phyloP scores from a whole-genome alignment of 2,888 invertebrate species.

The Salticus scenicus region DNA sequence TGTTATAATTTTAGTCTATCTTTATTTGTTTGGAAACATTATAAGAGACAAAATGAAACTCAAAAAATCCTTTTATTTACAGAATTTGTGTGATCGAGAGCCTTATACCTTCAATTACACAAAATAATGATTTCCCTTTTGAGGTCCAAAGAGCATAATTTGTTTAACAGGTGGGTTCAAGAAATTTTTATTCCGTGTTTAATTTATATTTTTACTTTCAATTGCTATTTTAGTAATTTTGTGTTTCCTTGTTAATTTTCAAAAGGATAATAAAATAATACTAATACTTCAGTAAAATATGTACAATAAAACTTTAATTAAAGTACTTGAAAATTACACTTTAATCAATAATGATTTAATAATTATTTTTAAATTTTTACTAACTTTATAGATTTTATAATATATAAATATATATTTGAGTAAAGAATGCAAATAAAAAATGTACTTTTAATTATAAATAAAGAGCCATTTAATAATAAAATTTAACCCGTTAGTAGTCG shows the following conservation, averaged over 20 bases:
- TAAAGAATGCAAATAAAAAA: too few species aligned
- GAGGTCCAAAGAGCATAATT: slow-evolving; percentile 35
- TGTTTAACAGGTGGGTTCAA: slow-evolving; percentile 56
- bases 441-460: too few species aligned
- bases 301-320: too few species aligned
- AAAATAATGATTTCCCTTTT: slow-evolving; percentile 37
- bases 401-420: too few species aligned
- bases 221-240: neutral
- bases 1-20: neutral
- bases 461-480: too few species aligned
- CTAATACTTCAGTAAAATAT: too few species aligned
- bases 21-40: neutral
- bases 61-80: slow-evolving; percentile 56
- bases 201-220: neutral
- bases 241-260: neutral
- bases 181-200: slow-evolving; percentile 37
- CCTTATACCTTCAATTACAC: slow-evolving; percentile 28
- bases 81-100: slow-evolving; percentile 27
- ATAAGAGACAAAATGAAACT: neutral
- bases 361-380: too few species aligned
- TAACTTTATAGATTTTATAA: too few species aligned
- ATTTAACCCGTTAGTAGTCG: too few species aligned
- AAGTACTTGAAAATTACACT: too few species aligned
- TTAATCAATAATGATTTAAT: too few species aligned
- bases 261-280: too few species aligned